A percentile compares a stretch with the other conserved stretches of the same genome.
phyloP scores from a whole-genome alignment of 2,888 invertebrate species.

The Stramonita haemastoma region DNA sequence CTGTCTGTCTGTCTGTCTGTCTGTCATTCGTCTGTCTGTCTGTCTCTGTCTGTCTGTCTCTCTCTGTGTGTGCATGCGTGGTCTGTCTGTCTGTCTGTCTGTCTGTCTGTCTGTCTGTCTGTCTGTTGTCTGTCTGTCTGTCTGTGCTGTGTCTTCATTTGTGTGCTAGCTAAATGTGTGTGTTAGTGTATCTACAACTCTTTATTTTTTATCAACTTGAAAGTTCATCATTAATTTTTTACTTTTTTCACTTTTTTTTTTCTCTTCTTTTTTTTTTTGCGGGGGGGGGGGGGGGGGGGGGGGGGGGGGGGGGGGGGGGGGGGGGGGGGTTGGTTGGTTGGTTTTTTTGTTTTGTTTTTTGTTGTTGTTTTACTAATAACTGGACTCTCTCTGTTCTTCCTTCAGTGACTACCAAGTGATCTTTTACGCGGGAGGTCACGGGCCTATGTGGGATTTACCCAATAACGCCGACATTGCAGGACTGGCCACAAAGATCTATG shows the following conservation, averaged over 20 bases:
- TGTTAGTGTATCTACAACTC: neutral
- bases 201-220: neutral
- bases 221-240: neutral
- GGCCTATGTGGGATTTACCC: conserved; percentile 65
- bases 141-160: neutral
- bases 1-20: conserved; percentile 4
- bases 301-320: no score
- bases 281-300: no score
- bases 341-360: neutral
- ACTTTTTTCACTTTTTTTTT: neutral
- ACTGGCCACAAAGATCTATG: conserved; percentile 56
- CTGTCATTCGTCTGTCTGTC: neutral
- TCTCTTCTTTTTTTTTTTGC: no score
- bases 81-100: conserved; percentile 1
- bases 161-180: neutral
- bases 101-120: neutral
- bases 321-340: no score
- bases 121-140: neutral
- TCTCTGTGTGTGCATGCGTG: neutral
- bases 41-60: neutral
- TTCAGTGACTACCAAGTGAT: conserved; percentile 60
- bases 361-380: no score
- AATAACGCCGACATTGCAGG: conserved; percentile 50
- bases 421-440: conserved; percentile 68
- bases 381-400: neutral